Conservation (phyloP, 2,113 vertebrate species). For the Heteronetta atricapilla region DNA sequence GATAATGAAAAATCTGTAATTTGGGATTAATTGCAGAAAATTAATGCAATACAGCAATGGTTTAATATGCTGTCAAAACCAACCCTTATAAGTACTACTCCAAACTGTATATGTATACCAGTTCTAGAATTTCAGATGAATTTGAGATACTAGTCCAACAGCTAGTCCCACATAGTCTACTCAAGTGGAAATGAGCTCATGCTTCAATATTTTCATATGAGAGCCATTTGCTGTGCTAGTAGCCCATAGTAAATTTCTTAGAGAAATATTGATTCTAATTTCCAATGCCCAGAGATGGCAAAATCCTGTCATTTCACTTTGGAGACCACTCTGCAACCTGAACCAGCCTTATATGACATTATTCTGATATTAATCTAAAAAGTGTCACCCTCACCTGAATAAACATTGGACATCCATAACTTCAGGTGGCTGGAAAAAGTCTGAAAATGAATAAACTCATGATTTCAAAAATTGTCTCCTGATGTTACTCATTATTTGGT, state of each 20-base stretch:
- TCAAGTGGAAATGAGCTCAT: slow-evolving; percentile 24
- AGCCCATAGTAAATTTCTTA: slow-evolving; percentile 11
- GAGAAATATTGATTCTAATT: background rate
- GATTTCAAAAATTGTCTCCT: background rate
- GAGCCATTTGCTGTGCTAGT: slow-evolving; percentile 26
- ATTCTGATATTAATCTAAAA: background rate
- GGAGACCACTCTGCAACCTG: background rate
- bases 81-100: slow-evolving; percentile 16
- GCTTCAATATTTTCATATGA: slow-evolving; percentile 29
- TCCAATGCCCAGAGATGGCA: background rate
- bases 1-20: background rate
- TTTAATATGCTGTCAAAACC: background rate
- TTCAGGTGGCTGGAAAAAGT: background rate
- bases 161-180: no score
- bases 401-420: background rate
- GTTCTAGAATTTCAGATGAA: slow-evolving; percentile 47
- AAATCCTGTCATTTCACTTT: background rate
- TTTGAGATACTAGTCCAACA: slow-evolving; percentile 21
- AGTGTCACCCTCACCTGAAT: background rate
- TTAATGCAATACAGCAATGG: background rate
- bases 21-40: background rate
- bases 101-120: background rate
- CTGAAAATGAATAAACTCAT: background rate
- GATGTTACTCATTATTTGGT: background rate
- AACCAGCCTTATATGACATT: background rate